Evolutionary conservation across 2,797 vertebrate genomes (phyloP), one percentile per base, ranked within the genome.

Genomic region (Falco columbarius): DNA sequence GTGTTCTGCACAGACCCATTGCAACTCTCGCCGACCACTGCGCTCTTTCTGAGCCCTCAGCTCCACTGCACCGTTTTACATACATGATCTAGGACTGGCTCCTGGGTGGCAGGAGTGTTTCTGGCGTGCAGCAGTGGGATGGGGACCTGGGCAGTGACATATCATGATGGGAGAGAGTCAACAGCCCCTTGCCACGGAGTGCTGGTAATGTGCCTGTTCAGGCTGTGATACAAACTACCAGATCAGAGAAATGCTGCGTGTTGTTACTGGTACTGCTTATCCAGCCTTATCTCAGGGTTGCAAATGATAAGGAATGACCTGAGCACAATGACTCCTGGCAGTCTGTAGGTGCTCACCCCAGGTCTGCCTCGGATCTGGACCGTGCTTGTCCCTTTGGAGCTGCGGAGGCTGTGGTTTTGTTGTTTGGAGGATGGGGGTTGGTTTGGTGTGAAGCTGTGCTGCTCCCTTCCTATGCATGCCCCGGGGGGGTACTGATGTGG

Each of bases 11-110:
- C 17, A n/a, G 61, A 86, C 20, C 38, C 27, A n/a, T 44, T 3
- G 0, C 30, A 8, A 38, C 30, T 74, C 70, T 51, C 0, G 0
- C 29, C 29, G 61, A 79, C 14, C n/a, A 5, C 3, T 13, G 14
- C 32, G 4, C 8, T 1, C 14, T 42, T n/a, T 20, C 47, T 3
- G 3, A 73, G 47, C 55, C 74, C 24, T 76, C 67, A 30, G 30
- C 32, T n/a, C 44, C 32, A 4, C 52, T 58, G 71, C 3, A 5
- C 38, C 24, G 2, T 59, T 61, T 70, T 52, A 51, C 3, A 9
- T 2, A 3, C 8, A 2, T 5, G 51, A 34, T 51, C 59, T 59
- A 0, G 1, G 7, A 59, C 27, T 24, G 63, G n/a, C 17, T 89
- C 29, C 54, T 34, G 68, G 67, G 10, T 38, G 38, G 36, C 66